Percentiles rank a stretch among this genome's conserved stretches.
Conservation (phyloP, 2,888 invertebrate genomes). For the Xestia ashworthii region DNA sequence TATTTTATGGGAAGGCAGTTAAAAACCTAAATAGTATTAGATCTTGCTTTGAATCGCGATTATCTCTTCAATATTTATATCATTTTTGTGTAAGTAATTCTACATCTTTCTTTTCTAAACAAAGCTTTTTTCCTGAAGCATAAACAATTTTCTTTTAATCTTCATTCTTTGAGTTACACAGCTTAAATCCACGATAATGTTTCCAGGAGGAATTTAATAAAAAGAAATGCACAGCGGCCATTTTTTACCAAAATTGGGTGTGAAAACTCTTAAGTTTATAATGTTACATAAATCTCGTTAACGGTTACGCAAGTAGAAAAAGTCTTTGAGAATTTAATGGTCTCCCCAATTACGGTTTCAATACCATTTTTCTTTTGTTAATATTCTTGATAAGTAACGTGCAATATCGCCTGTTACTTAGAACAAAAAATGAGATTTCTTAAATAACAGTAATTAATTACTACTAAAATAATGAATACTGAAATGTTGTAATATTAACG, state of each 20-base stretch:
- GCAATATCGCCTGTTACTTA: conserved; percentile 45
- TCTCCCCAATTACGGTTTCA: conserved; percentile 77
- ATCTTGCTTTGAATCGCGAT: background rate
- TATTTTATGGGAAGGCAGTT: background rate
- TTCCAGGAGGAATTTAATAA: conserved; percentile 62
- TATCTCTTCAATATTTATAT: background rate
- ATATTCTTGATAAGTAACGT: conserved; percentile 50
- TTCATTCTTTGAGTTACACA: conserved; percentile 45
- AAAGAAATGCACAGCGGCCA: conserved; percentile 57
- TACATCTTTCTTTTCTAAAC: background rate
- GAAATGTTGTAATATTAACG: background rate
- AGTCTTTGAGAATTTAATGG: conserved; percentile 75
- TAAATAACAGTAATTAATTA: background rate
- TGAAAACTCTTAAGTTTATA: conserved; percentile 65
- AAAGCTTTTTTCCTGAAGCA: background rate
- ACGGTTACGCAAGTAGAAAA: conserved; percentile 75
- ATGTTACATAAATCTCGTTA: conserved; percentile 79
- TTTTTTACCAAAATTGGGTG: conserved; percentile 68
- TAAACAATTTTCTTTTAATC: conserved; percentile 41
- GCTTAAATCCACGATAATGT: conserved; percentile 29
- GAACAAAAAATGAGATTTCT: background rate
- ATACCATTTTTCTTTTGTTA: conserved; percentile 52
- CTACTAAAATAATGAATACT: background rate
- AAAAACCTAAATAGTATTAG: background rate
- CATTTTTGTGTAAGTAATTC: background rate